Conservation (phyloP, 2,888 invertebrate species). For the Megalurothrips usitatus region DNA sequence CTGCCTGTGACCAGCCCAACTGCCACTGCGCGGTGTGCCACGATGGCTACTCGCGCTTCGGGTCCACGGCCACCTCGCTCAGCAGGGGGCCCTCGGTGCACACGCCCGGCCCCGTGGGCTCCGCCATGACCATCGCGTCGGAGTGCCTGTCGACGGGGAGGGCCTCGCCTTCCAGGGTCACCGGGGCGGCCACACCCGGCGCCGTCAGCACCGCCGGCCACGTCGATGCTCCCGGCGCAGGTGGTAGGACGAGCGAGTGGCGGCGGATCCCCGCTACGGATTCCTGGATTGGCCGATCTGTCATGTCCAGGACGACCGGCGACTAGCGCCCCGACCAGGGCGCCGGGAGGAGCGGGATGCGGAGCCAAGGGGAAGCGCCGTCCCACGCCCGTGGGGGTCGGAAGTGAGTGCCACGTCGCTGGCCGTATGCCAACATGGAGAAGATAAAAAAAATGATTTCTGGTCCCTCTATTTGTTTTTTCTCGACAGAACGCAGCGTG, state of each 20-base stretch:
- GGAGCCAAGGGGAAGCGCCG: neutral
- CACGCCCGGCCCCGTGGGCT: slow-evolving; percentile 4
- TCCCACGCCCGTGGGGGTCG: neutral
- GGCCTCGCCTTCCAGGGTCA: neutral
- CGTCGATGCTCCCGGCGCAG: neutral
- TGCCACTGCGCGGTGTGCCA: slow-evolving; percentile 20
- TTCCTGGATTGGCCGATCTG: too few relatives aligned
- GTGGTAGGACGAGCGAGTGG: neutral
- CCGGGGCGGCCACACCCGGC: neutral
- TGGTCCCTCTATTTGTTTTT: too few relatives aligned
- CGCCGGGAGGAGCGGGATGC: neutral
- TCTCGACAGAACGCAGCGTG: neutral
- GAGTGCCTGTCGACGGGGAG: slow-evolving; percentile 11
- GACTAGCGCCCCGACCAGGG: neutral
- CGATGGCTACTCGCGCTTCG: slow-evolving; percentile 13
- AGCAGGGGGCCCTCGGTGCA: neutral
- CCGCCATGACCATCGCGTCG: slow-evolving; percentile 5
- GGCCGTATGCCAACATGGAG: too few relatives aligned
- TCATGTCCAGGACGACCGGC: neutral
- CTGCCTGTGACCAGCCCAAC: neutral
- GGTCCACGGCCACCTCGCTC: neutral
- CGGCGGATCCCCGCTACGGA: too few relatives aligned
- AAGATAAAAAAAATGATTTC: too few relatives aligned
- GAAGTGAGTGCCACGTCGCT: neutral
- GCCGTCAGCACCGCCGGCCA: neutral